A percentile compares a stretch with the other conserved stretches of the same genome.
Conservation (phyloP, 2,888 invertebrate genomes). For the Clunio marinus region DNA sequence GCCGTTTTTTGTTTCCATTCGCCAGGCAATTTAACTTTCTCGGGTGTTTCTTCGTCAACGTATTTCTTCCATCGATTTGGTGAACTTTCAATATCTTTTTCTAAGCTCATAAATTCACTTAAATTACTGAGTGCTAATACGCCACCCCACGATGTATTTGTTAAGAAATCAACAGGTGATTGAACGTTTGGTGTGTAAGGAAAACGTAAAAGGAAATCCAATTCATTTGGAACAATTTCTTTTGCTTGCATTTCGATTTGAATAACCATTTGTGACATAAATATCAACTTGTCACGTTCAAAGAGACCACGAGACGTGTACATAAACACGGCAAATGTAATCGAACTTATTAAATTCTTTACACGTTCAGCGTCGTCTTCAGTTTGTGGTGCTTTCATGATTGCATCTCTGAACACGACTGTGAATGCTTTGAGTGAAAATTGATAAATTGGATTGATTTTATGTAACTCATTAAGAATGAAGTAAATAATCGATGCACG, state of each 20-base stretch:
- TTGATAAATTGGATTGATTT: slow-evolving; percentile 93
- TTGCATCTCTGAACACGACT: slow-evolving; percentile 78
- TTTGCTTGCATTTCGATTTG: slow-evolving; percentile 60
- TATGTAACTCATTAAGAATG: slow-evolving; percentile 84
- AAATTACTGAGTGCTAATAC: slow-evolving; percentile 70
- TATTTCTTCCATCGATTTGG: slow-evolving; percentile 91
- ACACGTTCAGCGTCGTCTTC: slow-evolving; percentile 71
- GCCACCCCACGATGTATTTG: slow-evolving; percentile 75
- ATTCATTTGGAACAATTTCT: slow-evolving; percentile 68
- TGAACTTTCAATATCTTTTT: slow-evolving; percentile 87
- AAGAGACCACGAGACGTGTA: slow-evolving; percentile 89
- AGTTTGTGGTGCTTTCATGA: slow-evolving; percentile 62
- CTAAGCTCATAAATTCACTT: slow-evolving; percentile 77
- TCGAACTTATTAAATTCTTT: slow-evolving; percentile 73
- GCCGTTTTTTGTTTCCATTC: slow-evolving; percentile 91
- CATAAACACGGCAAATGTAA: slow-evolving; percentile 79
- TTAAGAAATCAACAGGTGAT: slow-evolving; percentile 80
- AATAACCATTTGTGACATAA: slow-evolving; percentile 79
- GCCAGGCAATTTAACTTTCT: slow-evolving; percentile 88
- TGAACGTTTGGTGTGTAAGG: slow-evolving; percentile 69
- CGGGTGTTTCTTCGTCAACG: slow-evolving; percentile 86
- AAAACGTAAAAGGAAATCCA: slow-evolving; percentile 84
- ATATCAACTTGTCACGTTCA: slow-evolving; percentile 86
- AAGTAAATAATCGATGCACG: slow-evolving; percentile 89
- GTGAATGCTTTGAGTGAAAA: slow-evolving; percentile 93